phyloP scores from a whole-genome alignment of 2,888 invertebrate species.

The Bombyx huttoni region DNA sequence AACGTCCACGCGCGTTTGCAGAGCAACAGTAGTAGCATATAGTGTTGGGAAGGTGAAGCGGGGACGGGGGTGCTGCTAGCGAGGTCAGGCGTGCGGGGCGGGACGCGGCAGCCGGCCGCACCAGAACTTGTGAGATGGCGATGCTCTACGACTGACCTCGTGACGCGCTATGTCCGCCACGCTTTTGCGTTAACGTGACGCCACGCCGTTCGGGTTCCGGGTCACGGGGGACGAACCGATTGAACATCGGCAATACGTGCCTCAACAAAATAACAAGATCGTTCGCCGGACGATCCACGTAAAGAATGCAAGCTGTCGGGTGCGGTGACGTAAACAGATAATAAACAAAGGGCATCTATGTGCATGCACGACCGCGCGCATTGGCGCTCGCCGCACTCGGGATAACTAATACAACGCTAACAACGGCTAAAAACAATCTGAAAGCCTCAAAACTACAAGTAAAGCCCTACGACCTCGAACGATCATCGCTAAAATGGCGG shows the following conservation, averaged over 20 bases:
- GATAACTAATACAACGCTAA: slow-evolving; percentile 70
- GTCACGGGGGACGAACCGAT: slow-evolving; percentile 43
- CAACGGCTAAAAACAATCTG: slow-evolving; percentile 72
- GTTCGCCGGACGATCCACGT: slow-evolving; percentile 64
- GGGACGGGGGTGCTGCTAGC: slow-evolving; percentile 13
- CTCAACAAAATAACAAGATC: slow-evolving; percentile 50
- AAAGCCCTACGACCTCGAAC: slow-evolving; percentile 72
- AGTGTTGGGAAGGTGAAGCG: slow-evolving; percentile 7
- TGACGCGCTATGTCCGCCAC: slow-evolving; percentile 41
- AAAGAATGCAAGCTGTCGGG: slow-evolving; percentile 68
- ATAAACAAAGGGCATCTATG: slow-evolving; percentile 68
- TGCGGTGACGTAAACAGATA: slow-evolving; percentile 69
- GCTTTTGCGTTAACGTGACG: slow-evolving; percentile 41
- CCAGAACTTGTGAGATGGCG: slow-evolving; percentile 73
- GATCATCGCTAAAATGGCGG: slow-evolving; percentile 55
- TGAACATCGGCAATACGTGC: slow-evolving; percentile 44
- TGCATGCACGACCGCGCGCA: slow-evolving; percentile 68
- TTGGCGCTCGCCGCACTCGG: slow-evolving; percentile 69
- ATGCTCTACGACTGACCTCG: slow-evolving; percentile 69
- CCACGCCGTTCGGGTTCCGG: slow-evolving; percentile 41
- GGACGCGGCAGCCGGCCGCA: slow-evolving; percentile 58
- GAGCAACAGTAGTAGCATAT: slow-evolving; percentile 13
- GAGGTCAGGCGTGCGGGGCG: slow-evolving; percentile 19
- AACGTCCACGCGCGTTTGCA: slow-evolving; percentile 14
- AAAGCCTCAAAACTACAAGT: slow-evolving; percentile 74